These are phyloP conservation scores for Saccostrea cuccullata DNA, from an alignment of 1,140 invertebrate genomes.

Conservation along the genomic window DNA sequence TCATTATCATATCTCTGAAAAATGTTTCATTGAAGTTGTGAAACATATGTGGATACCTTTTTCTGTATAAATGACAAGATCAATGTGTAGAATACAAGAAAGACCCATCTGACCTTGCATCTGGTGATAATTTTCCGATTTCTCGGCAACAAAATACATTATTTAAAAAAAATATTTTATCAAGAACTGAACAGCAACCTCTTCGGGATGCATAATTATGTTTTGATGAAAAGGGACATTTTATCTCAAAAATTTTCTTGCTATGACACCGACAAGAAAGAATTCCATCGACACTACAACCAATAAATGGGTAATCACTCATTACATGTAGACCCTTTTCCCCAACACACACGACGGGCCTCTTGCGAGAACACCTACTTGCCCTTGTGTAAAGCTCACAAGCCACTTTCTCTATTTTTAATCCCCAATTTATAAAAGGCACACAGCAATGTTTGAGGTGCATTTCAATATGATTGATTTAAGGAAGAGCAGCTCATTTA, in stretches of 20 bases:
- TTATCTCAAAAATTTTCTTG: slow-evolving; percentile 33
- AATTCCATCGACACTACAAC: slow-evolving; percentile 38
- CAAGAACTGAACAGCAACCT: slow-evolving; percentile 29
- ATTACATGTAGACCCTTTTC: slow-evolving; percentile 33
- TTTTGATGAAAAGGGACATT: slow-evolving; percentile 40
- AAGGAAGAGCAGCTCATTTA: not conserved
- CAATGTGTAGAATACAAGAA: slow-evolving; percentile 17
- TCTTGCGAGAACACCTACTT: not conserved
- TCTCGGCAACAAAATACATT: not conserved
- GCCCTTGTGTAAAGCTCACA: slow-evolving; percentile 27
- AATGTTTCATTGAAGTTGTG: slow-evolving; percentile 22
- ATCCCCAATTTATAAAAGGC: slow-evolving; percentile 32
- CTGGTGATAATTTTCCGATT: not conserved
- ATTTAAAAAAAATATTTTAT: too few relatives aligned
- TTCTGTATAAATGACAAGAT: slow-evolving; percentile 45
- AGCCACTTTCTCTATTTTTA: slow-evolving; percentile 39
- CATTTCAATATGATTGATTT: slow-evolving; percentile 28
- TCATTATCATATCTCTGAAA: slow-evolving; percentile 40
- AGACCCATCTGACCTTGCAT: slow-evolving; percentile 47
- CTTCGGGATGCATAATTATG: slow-evolving; percentile 36
- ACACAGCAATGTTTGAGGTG: not conserved
- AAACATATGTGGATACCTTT: slow-evolving; percentile 46
- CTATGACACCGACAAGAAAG: slow-evolving; percentile 36
- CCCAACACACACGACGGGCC: too few relatives aligned
- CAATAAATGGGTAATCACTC: slow-evolving; percentile 38